Evolutionary conservation across 2,113 vertebrate species (phyloP).

Genomic region (Carlito syrichta): DNA sequence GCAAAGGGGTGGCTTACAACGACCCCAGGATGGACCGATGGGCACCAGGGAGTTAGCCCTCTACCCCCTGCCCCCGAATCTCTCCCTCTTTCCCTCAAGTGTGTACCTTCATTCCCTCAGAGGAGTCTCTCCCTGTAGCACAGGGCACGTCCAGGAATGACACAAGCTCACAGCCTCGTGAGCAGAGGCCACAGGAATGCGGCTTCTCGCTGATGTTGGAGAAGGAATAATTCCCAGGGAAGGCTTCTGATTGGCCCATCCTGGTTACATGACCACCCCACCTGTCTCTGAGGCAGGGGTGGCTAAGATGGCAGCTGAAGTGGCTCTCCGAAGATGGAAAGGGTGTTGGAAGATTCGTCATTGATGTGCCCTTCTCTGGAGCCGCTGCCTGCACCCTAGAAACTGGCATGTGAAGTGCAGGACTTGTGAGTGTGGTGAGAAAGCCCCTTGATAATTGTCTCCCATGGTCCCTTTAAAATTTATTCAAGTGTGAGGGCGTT

Average conservation of each 20-base stretch:
- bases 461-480: background rate
- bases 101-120: background rate
- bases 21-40: rapidly evolving
- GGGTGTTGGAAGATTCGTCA: background rate
- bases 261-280: background rate
- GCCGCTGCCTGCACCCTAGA: background rate
- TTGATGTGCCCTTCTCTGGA: background rate
- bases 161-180: background rate
- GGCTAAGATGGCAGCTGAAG: background rate
- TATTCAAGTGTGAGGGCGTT: background rate
- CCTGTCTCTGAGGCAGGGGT: no score
- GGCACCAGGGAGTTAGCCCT: background rate
- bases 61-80: no score
- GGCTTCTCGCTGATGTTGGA: background rate
- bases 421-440: background rate
- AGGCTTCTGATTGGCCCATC: background rate
- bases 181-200: background rate
- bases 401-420: background rate
- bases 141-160: background rate
- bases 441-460: background rate
- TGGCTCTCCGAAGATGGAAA: background rate
- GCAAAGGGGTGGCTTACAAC: background rate
- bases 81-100: background rate
- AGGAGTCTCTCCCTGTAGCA: background rate
- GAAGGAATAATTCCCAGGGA: background rate